Evolutionary conservation across 2,888 invertebrate genomes (phyloP), one percentile per base, ranked within the genome.

Genomic region (Candidula unifasciata): DNA sequence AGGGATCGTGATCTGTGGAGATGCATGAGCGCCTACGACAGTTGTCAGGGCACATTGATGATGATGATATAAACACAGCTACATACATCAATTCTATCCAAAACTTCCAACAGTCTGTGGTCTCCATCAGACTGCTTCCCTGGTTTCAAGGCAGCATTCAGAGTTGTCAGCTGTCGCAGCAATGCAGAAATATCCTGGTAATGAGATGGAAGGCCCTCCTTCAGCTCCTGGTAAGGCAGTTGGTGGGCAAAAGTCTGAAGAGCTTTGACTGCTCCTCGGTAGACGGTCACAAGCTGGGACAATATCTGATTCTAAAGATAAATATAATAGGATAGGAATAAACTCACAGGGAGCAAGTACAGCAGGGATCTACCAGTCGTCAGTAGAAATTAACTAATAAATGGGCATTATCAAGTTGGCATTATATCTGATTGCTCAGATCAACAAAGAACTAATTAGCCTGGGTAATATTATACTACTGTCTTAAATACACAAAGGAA

Each of bases 201-300:
- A 52, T 88, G 87, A 21, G 89, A 81, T 1, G 93, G 92, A 5
- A 92, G 88, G 37, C 92, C 91, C 60, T 86, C 80, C 13, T 87
- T 86, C n/a, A 91, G 85, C 74, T 90, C 89, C 60, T 90, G 89
- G 78, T 88, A 87, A 3, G 92, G 90, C 10, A 93, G 88, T 77
- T 91, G 89, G 60, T 88, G 89, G 1, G 91, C 90, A 81, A 92
- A 91, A n/a, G 90, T 87, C 87, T 92, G 92, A n/a, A 93, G 89
- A 0, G 91, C 89, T 76, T 91, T 85, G n/a, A 91, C 90, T 8
- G 91, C 90, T 8, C 91, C 91, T 27, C 92, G 87, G 83, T 92
- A 90, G 27, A 91, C 90, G 16, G 91, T 90, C 6, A 90, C 90
- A 77, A 93, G 84, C 27, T 89, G 86, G 44, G 89, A 85, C 78